Conservation (phyloP, 2,113 vertebrate species). For the Amia ocellicauda region DNA sequence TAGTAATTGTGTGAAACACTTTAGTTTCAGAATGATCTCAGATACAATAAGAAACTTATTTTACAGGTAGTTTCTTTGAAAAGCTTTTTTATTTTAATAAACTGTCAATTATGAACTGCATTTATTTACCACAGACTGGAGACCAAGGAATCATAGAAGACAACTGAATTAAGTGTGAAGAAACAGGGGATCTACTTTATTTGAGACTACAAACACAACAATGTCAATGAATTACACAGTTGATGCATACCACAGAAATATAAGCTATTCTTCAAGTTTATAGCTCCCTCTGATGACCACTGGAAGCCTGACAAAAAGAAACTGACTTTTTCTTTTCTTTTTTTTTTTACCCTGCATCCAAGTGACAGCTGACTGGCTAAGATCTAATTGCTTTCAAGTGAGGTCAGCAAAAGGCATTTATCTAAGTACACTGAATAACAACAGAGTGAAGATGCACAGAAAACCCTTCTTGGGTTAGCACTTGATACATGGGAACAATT, state of each 20-base stretch:
- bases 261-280: conserved; percentile 62
- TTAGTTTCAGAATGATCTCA: no score
- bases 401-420: conserved; percentile 98
- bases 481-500: conserved; percentile 86
- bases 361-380: conserved; percentile 95
- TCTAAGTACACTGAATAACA: conserved; percentile 79
- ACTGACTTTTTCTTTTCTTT: conserved; percentile 71
- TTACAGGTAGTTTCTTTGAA: conserved; percentile 22
- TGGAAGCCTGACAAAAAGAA: conserved; percentile 69
- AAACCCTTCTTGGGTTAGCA: conserved; percentile 63
- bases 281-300: conserved; percentile 90
- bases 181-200: background rate
- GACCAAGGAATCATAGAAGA: background rate
- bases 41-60: no score
- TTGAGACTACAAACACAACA: conserved; percentile 6
- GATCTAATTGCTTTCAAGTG: conserved; percentile 96
- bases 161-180: background rate
- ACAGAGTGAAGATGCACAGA: conserved; percentile 76
- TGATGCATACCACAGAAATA: conserved; percentile 40
- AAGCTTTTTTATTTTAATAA: conserved; percentile 15
- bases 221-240: conserved; percentile 23
- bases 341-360: conserved; percentile 72
- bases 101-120: background rate
- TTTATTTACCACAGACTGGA: background rate
- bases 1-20: conserved; percentile 24